phyloP scores from a whole-genome alignment of 2,797 vertebrate species.

The Characodon lateralis region DNA sequence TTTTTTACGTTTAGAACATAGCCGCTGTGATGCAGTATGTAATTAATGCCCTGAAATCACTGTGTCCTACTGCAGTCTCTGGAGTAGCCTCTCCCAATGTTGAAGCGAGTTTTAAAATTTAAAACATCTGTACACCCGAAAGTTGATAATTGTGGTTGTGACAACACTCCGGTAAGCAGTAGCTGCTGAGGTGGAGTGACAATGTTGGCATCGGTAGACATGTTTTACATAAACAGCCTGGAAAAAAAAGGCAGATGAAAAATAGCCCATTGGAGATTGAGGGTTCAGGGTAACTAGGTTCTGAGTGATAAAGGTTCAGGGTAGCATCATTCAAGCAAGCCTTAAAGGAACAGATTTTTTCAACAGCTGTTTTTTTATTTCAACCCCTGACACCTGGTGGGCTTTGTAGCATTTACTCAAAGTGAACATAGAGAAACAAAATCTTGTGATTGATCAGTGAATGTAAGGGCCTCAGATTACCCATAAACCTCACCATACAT shows the following conservation, averaged over 20 bases:
- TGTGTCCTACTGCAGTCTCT: neutral
- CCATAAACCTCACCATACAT: constrained; percentile 30
- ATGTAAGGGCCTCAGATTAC: constrained; percentile 57
- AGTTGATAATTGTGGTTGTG: neutral
- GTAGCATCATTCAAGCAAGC: neutral
- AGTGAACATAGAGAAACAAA: constrained; percentile 31
- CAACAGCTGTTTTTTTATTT: neutral
- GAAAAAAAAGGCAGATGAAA: neutral
- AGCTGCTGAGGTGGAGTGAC: neutral
- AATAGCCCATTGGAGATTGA: neutral
- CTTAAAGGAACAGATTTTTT: neutral
- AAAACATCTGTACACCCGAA: neutral
- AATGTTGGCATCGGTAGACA: neutral
- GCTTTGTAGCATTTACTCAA: neutral
- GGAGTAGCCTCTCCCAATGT: neutral
- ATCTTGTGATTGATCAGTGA: constrained; percentile 55
- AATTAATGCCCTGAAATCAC: neutral
- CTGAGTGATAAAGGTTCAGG: neutral
- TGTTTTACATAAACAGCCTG: neutral
- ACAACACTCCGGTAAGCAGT: no score
- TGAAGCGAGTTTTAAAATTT: neutral
- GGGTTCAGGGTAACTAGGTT: neutral
- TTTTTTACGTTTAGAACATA: neutral
- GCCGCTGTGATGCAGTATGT: neutral
- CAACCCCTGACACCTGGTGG: neutral